Conservation (phyloP, 2,113 vertebrate genomes). For the Lucifuga dentata region DNA sequence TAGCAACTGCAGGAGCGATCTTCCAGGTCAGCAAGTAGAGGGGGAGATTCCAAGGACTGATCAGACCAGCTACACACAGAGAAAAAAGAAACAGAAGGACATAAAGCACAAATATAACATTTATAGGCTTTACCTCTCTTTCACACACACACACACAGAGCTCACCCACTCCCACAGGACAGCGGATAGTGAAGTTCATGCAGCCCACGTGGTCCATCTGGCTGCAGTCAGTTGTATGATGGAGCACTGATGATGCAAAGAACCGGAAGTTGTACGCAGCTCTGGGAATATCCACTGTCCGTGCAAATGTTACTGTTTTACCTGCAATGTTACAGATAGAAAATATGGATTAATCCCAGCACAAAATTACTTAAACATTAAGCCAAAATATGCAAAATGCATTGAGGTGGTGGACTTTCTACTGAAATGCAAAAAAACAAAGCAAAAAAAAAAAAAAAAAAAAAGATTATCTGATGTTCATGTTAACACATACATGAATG, state of each 20-base stretch:
- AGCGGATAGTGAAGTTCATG: constrained; percentile 90
- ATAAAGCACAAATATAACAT: not conserved
- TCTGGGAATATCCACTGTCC: constrained; percentile 91
- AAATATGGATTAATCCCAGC: too few relatives aligned
- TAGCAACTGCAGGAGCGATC: constrained; percentile 92
- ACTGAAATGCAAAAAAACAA: too few relatives aligned
- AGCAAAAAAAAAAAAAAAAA: too few relatives aligned
- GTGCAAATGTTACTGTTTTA: constrained; percentile 89
- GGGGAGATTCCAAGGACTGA: constrained; percentile 98
- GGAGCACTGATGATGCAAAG: constrained; percentile 92
- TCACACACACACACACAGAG: not conserved
- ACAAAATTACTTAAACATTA: too few relatives aligned
- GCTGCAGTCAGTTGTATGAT: constrained; percentile 89
- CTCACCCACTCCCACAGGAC: constrained; percentile 93
- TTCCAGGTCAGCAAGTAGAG: constrained; percentile 98
- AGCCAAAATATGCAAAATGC: too few relatives aligned
- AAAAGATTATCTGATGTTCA: too few relatives aligned
- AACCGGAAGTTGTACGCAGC: constrained; percentile 92
- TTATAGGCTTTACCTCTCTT: fast-evolving
- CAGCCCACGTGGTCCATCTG: constrained; percentile 88
- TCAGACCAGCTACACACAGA: constrained; percentile 89
- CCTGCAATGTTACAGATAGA: constrained; percentile 76
- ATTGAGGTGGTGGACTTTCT: too few relatives aligned
- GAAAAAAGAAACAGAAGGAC: not conserved
- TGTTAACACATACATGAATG: too few relatives aligned